Evolutionary conservation across 37 sponge, comb jelly and placozoan genomes (phyloP).

Genomic region (Halisarca cf. caerulea): DNA sequence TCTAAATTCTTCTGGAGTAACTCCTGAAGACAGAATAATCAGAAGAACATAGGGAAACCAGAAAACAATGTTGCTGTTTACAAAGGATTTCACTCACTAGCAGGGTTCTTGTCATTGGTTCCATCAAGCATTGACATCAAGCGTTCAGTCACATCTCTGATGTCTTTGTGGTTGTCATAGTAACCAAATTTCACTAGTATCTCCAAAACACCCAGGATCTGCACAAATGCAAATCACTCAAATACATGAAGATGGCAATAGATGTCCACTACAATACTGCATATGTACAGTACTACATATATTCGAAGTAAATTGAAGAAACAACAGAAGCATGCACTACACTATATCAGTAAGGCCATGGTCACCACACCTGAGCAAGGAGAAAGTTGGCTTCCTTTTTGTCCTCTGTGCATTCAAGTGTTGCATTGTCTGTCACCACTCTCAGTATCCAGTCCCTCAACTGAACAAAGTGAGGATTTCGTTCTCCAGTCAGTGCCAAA

Average conservation of each 20-base stretch:
- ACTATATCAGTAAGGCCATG: background rate
- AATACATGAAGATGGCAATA: too few relatives aligned
- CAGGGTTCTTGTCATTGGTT: conserved; percentile 39
- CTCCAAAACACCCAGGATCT: conserved; percentile 53
- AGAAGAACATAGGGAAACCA: background rate
- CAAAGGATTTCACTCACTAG: conserved; percentile 20
- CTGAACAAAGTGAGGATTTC: conserved; percentile 42
- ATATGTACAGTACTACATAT: background rate
- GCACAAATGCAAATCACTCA: background rate
- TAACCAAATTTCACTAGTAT: conserved; percentile 71
- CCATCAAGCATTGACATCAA: conserved; percentile 78
- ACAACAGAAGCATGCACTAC: background rate
- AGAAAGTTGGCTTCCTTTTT: conserved; percentile 2
- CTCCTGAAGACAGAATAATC: background rate
- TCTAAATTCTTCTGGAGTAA: background rate
- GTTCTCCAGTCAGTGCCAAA: conserved; percentile 54
- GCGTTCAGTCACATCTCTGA: conserved; percentile 52
- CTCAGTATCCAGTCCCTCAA: conserved; percentile 51
- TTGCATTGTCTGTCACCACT: conserved; percentile 11
- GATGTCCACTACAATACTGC: background rate
- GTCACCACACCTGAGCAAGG: conserved; percentile 5
- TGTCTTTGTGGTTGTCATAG: conserved; percentile 68
- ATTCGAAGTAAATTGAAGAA: conserved; percentile 18
- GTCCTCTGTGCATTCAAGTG: conserved; percentile 5
- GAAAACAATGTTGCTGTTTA: too few relatives aligned